These are phyloP conservation scores for Lemur catta DNA, from an alignment of 2,797 vertebrate species.

Conservation along the genomic window DNA sequence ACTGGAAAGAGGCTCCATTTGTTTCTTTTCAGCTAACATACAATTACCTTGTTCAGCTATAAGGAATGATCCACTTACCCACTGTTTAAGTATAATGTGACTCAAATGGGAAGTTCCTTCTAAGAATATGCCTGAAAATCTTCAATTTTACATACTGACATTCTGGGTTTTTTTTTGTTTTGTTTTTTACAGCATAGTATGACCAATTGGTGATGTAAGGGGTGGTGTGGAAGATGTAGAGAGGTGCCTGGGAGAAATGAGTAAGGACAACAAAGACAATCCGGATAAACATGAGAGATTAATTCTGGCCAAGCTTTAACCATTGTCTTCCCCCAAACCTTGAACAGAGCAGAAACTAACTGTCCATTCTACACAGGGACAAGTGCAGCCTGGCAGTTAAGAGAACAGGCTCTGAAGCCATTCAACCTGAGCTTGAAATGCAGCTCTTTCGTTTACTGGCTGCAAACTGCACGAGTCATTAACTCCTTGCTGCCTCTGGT, in stretches of 20 bases:
- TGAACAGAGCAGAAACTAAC: background rate
- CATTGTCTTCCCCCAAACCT: background rate
- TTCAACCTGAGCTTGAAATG: background rate
- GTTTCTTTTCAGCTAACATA: constrained; percentile 2
- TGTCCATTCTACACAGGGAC: background rate
- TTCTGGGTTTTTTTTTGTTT: background rate
- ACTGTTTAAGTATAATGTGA: background rate
- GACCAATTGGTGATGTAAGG: background rate
- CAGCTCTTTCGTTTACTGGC: background rate
- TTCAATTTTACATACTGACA: background rate
- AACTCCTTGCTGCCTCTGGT: background rate
- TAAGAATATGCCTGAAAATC: background rate
- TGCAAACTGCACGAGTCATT: background rate
- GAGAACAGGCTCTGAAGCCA: background rate
- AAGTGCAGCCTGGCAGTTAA: background rate
- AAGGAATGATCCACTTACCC: background rate
- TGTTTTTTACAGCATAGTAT: background rate
- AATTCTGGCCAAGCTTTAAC: background rate
- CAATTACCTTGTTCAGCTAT: background rate
- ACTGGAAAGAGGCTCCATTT: background rate
- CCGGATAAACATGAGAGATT: background rate
- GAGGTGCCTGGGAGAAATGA: background rate
- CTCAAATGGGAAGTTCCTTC: background rate
- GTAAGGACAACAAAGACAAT: constrained; percentile 17
- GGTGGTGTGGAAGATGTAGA: background rate